Evolutionary conservation across 1,140 invertebrate species (phyloP).

Genomic region (Cryptotermes secundus): DNA sequence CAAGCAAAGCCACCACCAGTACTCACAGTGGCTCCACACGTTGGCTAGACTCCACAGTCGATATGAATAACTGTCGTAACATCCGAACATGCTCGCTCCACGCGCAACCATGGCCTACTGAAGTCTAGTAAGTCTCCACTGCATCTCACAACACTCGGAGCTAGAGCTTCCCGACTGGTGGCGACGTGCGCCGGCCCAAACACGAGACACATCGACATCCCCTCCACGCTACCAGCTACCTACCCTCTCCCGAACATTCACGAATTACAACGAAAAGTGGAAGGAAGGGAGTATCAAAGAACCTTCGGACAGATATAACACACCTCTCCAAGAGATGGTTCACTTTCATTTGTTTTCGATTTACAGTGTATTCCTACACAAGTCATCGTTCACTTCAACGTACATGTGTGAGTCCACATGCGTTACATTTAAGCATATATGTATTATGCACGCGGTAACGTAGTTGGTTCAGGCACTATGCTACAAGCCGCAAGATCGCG

Average conservation of each 20-base stretch:
- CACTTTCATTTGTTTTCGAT: not conserved
- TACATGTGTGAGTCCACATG: no score
- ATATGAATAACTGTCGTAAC: constrained; percentile 68
- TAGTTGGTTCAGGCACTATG: no score
- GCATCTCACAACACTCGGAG: constrained; percentile 34
- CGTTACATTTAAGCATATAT: no score
- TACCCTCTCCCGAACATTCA: not conserved
- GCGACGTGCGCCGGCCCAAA: not conserved
- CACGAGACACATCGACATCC: not conserved
- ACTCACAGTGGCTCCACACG: constrained; percentile 69
- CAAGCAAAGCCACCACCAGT: not conserved
- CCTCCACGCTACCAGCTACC: not conserved
- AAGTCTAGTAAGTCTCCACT: constrained; percentile 42
- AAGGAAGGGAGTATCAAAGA: not conserved
- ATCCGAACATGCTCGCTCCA: constrained; percentile 64
- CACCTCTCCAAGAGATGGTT: not conserved
- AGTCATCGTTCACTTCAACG: no score
- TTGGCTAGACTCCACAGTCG: constrained; percentile 69
- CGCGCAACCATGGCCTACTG: constrained; percentile 63
- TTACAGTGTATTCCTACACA: no score
- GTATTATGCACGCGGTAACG: no score
- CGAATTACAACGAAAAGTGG: not conserved
- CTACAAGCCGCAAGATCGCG: no score
- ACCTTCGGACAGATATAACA: not conserved
- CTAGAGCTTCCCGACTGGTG: not conserved